Base-by-base conservation (phyloP, 2,797 vertebrate genomes). In the Acanthurus lineatus region DNA sequence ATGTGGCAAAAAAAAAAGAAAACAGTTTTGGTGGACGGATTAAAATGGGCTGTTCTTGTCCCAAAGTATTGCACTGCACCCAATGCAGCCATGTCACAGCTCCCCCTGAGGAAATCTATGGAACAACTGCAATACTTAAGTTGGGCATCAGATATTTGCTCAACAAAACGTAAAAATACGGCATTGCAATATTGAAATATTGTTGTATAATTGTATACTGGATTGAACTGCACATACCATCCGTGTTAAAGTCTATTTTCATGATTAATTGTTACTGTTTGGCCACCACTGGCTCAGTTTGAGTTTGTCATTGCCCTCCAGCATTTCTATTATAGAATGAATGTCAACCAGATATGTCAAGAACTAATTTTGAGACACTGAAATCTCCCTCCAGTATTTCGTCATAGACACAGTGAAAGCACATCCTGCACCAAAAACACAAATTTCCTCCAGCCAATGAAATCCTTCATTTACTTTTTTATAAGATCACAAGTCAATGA, bases 261-360 rank as follows among this genome's bases (percentile, higher is more conserved):
- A 56, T 63, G 76, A 45, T 63, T 77, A 80, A 76, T 48, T 62
- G 44, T 69, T 40, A 61, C 6, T 16, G 62, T 71, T 51, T 35
- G 32, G 32, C 32, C 32, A 76, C 62, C 44, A 19, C 11, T 14
- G 59, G 42, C 53, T 68, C 10, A 60, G 69, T 77, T 69, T 84
- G 66, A 81, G 68, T 53, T 44, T 0, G 19, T 76, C 53, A 61
- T 47, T 47, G 32, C 52, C 58, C 69, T 73, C 62, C 69, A 61
- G 66, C 61, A 80, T 87, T 58, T 77, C 68, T 49, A 80, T 72
- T 20, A 73, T 22, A 3, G 10, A 58, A 63, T 81, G 65, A 75
- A 75, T 82, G 82, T 56, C 16, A 77, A 85, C 80, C 67, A 70
- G 40, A 3, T 1, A 9, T 35, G 32, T 42, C 48, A 52, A 45